phyloP scores from a whole-genome alignment of 2,113 vertebrate genomes.

The Pholis gunnellus region DNA sequence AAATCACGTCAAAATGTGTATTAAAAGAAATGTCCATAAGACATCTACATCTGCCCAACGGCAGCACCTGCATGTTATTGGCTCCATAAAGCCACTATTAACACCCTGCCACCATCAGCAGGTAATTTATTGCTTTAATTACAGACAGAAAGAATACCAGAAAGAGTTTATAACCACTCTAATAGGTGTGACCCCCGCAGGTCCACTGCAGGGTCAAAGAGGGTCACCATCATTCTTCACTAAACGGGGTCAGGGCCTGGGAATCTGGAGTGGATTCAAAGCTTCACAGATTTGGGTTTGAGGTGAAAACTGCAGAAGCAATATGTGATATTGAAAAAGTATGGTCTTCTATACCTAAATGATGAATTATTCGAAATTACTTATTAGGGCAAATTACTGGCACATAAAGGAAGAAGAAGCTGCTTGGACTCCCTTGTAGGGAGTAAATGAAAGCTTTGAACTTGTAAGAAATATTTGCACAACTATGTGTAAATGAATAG shows the following conservation, averaged over 20 bases:
- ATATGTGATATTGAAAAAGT: neutral
- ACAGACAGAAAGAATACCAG: slow-evolving; percentile 73
- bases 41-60: slow-evolving; percentile 13
- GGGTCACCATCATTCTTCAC: slow-evolving; percentile 70
- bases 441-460: neutral
- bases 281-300: slow-evolving; percentile 9
- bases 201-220: slow-evolving; percentile 57
- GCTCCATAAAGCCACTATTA: slow-evolving; percentile 71
- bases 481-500: neutral
- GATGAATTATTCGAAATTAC: neutral
- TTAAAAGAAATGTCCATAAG: slow-evolving; percentile 3
- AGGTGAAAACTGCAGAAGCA: neutral
- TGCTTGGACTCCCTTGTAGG: neutral
- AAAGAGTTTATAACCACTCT: slow-evolving; percentile 65
- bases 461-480: neutral
- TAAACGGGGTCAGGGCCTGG: slow-evolving; percentile 54
- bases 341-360: neutral
- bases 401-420: neutral
- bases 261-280: slow-evolving; percentile 29
- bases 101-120: slow-evolving; percentile 70
- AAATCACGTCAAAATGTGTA: neutral
- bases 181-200: slow-evolving; percentile 66
- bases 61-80: slow-evolving; percentile 67
- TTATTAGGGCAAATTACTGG: neutral
- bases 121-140: slow-evolving; percentile 82